phyloP scores from a whole-genome alignment of 2,113 vertebrate genomes.

The Xenopus borealis region DNA sequence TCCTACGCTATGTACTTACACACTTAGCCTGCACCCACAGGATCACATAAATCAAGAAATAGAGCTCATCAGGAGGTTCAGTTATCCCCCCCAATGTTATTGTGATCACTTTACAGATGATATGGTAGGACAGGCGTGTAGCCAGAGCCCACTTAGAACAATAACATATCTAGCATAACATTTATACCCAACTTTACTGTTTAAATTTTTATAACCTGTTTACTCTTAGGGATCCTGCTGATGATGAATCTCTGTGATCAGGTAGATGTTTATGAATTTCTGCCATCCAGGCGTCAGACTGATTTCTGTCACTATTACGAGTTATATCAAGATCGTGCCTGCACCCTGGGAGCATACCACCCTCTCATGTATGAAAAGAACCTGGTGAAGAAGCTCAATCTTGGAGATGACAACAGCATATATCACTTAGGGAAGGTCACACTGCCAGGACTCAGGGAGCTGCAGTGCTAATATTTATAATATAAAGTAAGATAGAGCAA shows the following conservation, averaged over 20 bases:
- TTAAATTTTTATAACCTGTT: neutral
- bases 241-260: conserved; percentile 73
- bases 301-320: conserved; percentile 73
- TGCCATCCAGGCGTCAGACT: conserved; percentile 71
- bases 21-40: too few relatives aligned
- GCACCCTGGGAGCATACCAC: conserved; percentile 74
- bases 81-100: too few relatives aligned
- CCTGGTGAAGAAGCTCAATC: conserved; percentile 69
- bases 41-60: too few relatives aligned
- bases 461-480: conserved; percentile 49
- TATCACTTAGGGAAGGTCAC: conserved; percentile 63
- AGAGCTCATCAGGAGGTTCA: too few relatives aligned
- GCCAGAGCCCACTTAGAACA: too few relatives aligned
- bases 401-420: conserved; percentile 65
- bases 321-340: conserved; percentile 63
- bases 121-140: too few relatives aligned
- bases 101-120: too few relatives aligned
- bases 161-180: too few relatives aligned
- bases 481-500: too few relatives aligned
- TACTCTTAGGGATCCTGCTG: conserved; percentile 64
- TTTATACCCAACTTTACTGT: too few relatives aligned
- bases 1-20: too few relatives aligned
- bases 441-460: conserved; percentile 59
- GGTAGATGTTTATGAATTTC: conserved; percentile 71
- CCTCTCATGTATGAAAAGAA: conserved; percentile 76